Evolutionary conservation across 2,797 vertebrate species (phyloP), one percentile per base, ranked within the genome.

Genomic region (Hybognathus amarus): DNA sequence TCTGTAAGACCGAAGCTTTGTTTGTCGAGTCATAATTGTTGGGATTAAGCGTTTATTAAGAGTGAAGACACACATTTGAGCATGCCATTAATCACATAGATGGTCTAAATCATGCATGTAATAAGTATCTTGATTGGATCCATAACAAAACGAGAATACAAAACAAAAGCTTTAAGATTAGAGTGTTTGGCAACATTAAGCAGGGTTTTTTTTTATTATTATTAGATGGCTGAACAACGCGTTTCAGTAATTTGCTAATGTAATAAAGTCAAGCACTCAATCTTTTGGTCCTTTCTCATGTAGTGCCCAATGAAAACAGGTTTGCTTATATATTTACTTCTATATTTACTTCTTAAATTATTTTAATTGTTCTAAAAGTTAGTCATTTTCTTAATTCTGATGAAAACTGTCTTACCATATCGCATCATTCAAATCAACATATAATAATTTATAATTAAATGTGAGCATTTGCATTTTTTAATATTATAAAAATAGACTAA

Each of bases 71-170:
- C 59, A 74, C n/a, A 75, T 68, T 77, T 59, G 63, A 1, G 50
- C 64, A 7, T 56, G 61, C 20, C 73, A 83, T 83, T 59, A 77
- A 67, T 82, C 73, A 68, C n/a, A 56, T 68, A 76, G 47, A 83
- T 36, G 38, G 50, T 45, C 36, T 68, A 83, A 68, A 54, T 77
- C 73, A 83, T n/a, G 71, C 81, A 83, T 45, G 63, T 68, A 77
- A 77, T 66, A 68, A 33, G 24, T 12, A 40, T 68, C 8, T 40
- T 45, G 61, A 83, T 76, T 67, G 50, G 80, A 76, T 68, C 63
- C 50, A 66, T 82, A 66, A 56, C 6, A 24, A 15, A 64, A 36
- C 3, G 1, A 75, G 6, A 30, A 82, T 24, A 20, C 2, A 30
- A 59, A 83, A 69, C 50, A 77, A 77, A 68, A 30, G 24, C 36